phyloP scores from a whole-genome alignment of 2,113 vertebrate species.

The Hippocampus abdominalis region DNA sequence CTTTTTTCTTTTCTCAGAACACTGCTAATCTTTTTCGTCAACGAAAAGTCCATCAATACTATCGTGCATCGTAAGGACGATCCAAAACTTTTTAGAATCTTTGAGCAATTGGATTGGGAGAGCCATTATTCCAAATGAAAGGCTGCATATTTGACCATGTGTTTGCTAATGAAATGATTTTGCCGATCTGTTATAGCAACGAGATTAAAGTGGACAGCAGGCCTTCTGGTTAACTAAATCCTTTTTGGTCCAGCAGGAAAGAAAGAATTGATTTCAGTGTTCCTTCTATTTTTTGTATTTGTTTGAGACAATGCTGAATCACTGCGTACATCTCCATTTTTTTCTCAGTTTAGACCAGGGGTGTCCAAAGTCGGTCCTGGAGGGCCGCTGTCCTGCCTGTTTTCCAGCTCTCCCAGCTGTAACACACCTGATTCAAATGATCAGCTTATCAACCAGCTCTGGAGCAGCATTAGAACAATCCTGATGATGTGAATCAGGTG shows the following conservation, averaged over 20 bases:
- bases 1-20: neutral
- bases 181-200: slow-evolving; percentile 80
- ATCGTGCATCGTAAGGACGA: neutral
- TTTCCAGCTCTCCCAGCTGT: too few relatives aligned
- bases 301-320: slow-evolving; percentile 1
- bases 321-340: neutral
- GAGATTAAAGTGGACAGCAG: slow-evolving; percentile 75
- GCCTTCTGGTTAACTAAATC: slow-evolving; percentile 64
- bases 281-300: slow-evolving; percentile 21
- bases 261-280: slow-evolving; percentile 32
- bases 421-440: too few relatives aligned
- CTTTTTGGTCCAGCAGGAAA: slow-evolving; percentile 25
- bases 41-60: neutral
- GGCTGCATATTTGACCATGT: slow-evolving; percentile 23
- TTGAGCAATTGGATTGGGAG: slow-evolving; percentile 39
- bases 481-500: too few relatives aligned
- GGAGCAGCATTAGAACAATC: too few relatives aligned
- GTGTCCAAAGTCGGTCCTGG: too few relatives aligned
- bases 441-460: neutral
- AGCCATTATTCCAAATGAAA: slow-evolving; percentile 39
- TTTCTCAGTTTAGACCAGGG: neutral
- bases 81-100: slow-evolving; percentile 27
- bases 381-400: too few relatives aligned
- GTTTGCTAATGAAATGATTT: slow-evolving; percentile 77
- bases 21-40: neutral